Evolutionary conservation across 2,797 vertebrate species (phyloP), one percentile per base, ranked within the genome.

Genomic region (Acanthurus tractus): DNA sequence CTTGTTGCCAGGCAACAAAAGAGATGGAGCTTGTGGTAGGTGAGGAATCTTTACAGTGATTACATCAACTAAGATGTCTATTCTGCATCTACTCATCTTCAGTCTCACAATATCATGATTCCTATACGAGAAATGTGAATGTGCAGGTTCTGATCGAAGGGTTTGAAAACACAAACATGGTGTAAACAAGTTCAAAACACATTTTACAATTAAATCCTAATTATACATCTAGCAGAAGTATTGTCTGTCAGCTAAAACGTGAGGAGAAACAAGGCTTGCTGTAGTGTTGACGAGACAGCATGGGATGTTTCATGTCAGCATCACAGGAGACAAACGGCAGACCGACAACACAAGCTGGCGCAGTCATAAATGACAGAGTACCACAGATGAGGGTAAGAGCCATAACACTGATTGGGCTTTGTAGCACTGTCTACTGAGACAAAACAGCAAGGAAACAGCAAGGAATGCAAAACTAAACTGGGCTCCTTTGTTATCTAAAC

Each of bases 1-100:
- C 86, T 74, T 86, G 92, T 95, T 92, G 90, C 93, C 86, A 90
- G 79, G 92, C 91, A 92, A 93, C 92, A 90, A 86, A 88, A 80
- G 55, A 79, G 70, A 85, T 73, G 63, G 15, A 34, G 64, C 59
- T 80, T 17, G 53, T 36, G 36, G 64, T 63, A 75, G 62, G 76
- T 65, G 81, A 82, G 54, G 55, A 78, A 76, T 82, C 74, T 80
- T 83, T 70, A 65, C 59, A 67, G 70, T 17, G 74, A 84, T 88
- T 56, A 71, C 8, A 71, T 68, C 40, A 46, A 76, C 55, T 44
- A 48, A 72, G 44, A 75, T 18, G 36, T 68, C n/a, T 49, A 20
- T 40, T 76, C 23, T 63, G 23, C 64, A 52, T 78, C 54, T 8
- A 53, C 63, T 48, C 23, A 50, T 38, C 48, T 81, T 52, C 20